Conservation (phyloP, 2,888 invertebrate species). For the Pachycephus smyrnensis region DNA sequence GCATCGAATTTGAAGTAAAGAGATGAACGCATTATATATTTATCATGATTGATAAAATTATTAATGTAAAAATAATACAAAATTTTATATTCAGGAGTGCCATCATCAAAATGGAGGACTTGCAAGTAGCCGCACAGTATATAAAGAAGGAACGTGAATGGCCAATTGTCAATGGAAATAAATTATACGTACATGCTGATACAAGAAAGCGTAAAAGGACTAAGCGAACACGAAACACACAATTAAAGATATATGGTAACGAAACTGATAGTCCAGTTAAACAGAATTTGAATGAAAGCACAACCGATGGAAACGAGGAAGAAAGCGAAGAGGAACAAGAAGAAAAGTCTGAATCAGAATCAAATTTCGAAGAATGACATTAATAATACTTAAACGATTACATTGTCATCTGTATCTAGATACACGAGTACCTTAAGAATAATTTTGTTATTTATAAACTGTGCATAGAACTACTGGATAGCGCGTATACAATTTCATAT, state of each 20-base stretch:
- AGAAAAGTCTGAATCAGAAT: constrained; percentile 1
- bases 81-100: constrained; percentile 37
- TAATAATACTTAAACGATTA: not conserved
- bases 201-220: constrained; percentile 32
- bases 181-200: constrained; percentile 36
- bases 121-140: constrained; percentile 42
- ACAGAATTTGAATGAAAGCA: not conserved
- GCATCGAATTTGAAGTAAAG: constrained; percentile 28
- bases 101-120: constrained; percentile 41
- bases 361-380: constrained; percentile 5
- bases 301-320: constrained; percentile 5
- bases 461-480: constrained; percentile 8
- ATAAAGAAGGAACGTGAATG: constrained; percentile 34
- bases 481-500: not conserved
- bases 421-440: not conserved
- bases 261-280: not conserved
- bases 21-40: not conserved
- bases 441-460: constrained; percentile 3
- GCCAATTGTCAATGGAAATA: constrained; percentile 43
- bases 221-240: constrained; percentile 4
- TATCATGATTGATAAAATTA: constrained; percentile 3
- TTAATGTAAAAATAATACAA: not conserved
- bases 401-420: not conserved
- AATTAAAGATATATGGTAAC: constrained; percentile 28
- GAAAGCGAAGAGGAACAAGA: constrained; percentile 10